Percentiles rank a stretch among this genome's conserved stretches.
These are phyloP conservation scores for Etheostoma perlongum DNA, from an alignment of 2,797 vertebrate genomes.

Conservation along the genomic window DNA sequence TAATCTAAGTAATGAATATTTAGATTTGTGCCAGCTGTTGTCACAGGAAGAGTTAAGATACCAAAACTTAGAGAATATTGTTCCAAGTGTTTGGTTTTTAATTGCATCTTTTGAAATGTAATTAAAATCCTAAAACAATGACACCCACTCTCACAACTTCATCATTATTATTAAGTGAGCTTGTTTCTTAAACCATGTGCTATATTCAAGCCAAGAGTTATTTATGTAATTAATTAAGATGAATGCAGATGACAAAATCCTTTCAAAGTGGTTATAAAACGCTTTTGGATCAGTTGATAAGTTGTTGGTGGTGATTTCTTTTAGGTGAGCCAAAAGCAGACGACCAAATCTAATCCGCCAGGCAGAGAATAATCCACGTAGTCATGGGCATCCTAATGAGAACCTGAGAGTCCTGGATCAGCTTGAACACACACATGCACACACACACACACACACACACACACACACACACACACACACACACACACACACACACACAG, in stretches of 20 bases:
- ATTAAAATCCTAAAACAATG: not conserved
- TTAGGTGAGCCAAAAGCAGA: slow-evolving; percentile 52
- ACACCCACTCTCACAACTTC: not conserved
- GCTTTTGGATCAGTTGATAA: slow-evolving; percentile 9
- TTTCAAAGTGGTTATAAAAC: not conserved
- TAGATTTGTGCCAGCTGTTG: slow-evolving; percentile 40
- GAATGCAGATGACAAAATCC: slow-evolving; percentile 18
- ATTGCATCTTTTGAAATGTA: slow-evolving; percentile 8
- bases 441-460: slow-evolving; percentile 24
- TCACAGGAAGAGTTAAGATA: slow-evolving; percentile 28
- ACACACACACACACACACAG: slow-evolving; percentile 25
- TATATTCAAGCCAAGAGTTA: not conserved
- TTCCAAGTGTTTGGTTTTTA: slow-evolving; percentile 8
- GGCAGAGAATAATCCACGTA: slow-evolving; percentile 64
- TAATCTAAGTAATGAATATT: slow-evolving; percentile 53
- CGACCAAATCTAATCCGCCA: slow-evolving; percentile 69
- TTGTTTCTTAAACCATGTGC: not conserved
- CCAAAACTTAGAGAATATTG: not conserved
- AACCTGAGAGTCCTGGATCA: slow-evolving; percentile 69
- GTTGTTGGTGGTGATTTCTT: slow-evolving; percentile 26
- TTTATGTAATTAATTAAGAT: not conserved
- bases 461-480: slow-evolving; percentile 35
- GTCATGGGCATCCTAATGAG: slow-evolving; percentile 77
- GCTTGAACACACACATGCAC: slow-evolving; percentile 28
- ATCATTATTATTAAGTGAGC: not conserved